Base-by-base conservation (phyloP, 2,797 vertebrate genomes). In the Coccyzus lansbergi region DNA sequence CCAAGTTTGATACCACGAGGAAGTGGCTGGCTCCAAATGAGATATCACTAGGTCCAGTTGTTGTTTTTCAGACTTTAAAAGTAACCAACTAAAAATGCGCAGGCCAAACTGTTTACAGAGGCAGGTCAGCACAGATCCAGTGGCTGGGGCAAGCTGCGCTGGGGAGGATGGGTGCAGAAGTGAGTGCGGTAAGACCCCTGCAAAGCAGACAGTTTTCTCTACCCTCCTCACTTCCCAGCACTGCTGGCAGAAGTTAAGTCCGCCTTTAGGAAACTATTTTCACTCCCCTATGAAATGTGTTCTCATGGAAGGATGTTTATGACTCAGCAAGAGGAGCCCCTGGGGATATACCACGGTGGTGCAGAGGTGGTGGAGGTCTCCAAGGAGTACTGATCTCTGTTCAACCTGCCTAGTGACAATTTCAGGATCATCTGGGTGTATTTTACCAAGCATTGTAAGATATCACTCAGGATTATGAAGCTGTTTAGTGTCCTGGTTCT, bases 1-100 rank as follows among this genome's bases (percentile, higher is more conserved):
- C 74, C 70, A 92, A 63, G 69, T 76, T 58, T 69, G 77, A 91
- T 51, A 82, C 59, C 52, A 83, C 46, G 65, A 83, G 82, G 84
- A 85, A 91, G 58, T 2, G 0, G 5, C 31, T 9, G 5, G 42
- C 79, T 95, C 75, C 94, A 81, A 74, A 81, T 33, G 19, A 52
- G 79, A 83, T 64, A 90, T 75, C 21, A 51, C 4, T 42, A 29
- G 75, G 38, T 85, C 5, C 9, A 71, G 4, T 31, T 3, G 1
- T 24, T 67, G 20, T 82, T 96, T 91, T 84, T 70, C 67, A 79
- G 77, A 63, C 12, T 77, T 74, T 25, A 49, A 82, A 64, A 79
- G 56, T 67, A 72, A 69, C 31, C 58, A 80, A 15, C 31, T 25
- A 38, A 87, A 95, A 93, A 77, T 55, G 33, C 20, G 67, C 0